A percentile compares a stretch with the other conserved stretches of the same genome.
phyloP scores from a whole-genome alignment of 1,140 invertebrate species.

The Triops longicaudatus region DNA sequence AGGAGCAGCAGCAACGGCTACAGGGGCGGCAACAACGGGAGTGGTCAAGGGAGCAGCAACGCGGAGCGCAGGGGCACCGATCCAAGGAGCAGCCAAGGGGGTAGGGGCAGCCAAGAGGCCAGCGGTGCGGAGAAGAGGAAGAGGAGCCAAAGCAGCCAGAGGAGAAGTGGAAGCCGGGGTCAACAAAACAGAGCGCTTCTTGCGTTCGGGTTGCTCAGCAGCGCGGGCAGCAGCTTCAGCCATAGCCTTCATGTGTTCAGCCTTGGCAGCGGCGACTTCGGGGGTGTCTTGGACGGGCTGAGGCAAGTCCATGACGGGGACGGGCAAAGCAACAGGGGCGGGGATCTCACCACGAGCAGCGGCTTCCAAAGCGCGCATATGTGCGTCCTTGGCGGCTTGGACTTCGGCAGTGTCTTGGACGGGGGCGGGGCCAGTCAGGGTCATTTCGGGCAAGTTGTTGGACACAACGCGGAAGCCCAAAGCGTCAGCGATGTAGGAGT shows the following conservation, averaged over 20 bases:
- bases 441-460: conserved; percentile 32
- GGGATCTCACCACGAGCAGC: not conserved
- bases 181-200: conserved; percentile 19
- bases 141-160: not conserved
- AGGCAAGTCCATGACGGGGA: conserved; percentile 19
- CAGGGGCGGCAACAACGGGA: conserved; percentile 33
- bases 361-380: conserved; percentile 18
- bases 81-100: conserved; percentile 32
- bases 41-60: conserved; percentile 35
- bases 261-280: conserved; percentile 26
- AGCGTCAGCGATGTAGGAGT: conserved; percentile 38
- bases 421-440: conserved; percentile 9
- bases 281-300: conserved; percentile 23
- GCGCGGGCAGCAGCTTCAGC: conserved; percentile 27
- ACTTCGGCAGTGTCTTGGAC: conserved; percentile 27
- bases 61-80: conserved; percentile 31
- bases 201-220: conserved; percentile 16
- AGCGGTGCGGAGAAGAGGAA: not conserved
- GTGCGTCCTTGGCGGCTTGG: conserved; percentile 24
- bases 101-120: conserved; percentile 23
- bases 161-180: conserved; percentile 11
- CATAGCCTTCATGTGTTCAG: conserved; percentile 33
- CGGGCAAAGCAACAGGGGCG: not conserved
- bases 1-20: no score
- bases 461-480: conserved; percentile 32